phyloP scores from a whole-genome alignment of 2,113 vertebrate species.

The Entomyzon cyanotis region DNA sequence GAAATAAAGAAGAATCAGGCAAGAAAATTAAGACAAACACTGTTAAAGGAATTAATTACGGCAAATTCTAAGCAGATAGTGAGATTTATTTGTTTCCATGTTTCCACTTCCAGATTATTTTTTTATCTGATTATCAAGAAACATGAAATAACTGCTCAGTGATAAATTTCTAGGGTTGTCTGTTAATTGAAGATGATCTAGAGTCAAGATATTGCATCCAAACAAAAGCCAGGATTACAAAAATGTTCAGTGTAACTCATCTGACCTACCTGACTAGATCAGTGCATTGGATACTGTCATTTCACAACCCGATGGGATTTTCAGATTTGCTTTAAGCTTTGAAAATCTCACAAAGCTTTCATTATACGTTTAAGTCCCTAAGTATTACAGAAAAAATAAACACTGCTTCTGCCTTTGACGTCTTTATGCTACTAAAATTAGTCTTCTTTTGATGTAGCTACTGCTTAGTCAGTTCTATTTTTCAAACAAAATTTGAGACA shows the following conservation, averaged over 20 bases:
- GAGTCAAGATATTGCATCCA: not conserved
- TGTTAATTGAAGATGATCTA: not conserved
- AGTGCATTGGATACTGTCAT: not conserved
- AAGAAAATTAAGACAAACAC: conserved; percentile 3
- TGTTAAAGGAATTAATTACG: conserved; percentile 35
- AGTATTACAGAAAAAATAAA: not conserved
- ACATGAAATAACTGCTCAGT: conserved; percentile 54
- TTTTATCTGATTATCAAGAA: not conserved
- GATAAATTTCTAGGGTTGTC: not conserved
- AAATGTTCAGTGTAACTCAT: not conserved
- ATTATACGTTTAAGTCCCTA: not conserved
- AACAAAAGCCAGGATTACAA: not conserved
- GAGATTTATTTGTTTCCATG: conserved; percentile 21
- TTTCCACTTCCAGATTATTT: not conserved
- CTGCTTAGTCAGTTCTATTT: not conserved
- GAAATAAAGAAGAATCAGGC: not conserved
- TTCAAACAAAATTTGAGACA: not conserved
- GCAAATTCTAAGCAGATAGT: conserved; percentile 16
- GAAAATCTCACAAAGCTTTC: not conserved
- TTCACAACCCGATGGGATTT: not conserved
- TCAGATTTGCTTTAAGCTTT: not conserved
- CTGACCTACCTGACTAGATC: not conserved
- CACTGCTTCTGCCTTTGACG: not conserved
- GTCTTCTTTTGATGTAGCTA: not conserved
- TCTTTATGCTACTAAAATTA: not conserved